Base-by-base conservation (phyloP, 2,888 invertebrate species). In the Xylota sylvarum region DNA sequence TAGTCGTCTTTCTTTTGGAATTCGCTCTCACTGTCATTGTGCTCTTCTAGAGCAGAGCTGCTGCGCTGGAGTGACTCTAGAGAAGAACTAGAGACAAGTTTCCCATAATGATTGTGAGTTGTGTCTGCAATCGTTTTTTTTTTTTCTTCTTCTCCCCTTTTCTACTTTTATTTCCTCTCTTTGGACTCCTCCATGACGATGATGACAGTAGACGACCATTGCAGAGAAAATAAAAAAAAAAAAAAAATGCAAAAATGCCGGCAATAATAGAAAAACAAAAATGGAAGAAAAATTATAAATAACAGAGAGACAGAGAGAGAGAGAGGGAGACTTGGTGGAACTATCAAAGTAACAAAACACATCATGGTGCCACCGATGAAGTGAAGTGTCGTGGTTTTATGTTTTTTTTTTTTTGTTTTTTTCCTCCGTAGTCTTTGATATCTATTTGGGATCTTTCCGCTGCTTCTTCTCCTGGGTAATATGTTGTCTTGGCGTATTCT, bases 1-100 rank as follows among this genome's bases (percentile, higher is more conserved):
- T 76, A 14, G 52, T 67, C 17, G 23, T 52, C 30, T 43, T 19
- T 50, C 72, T 56, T 81, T 35, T 64, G 19, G 74, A 46, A 62
- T 67, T 79, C 58, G 58, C 72, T 83, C 79, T 73, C 83, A 55
- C 60, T 83, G 73, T 67, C 72, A 83, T 60, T 83, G 64, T 79
- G 19, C 65, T 40, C 48, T 14, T 12, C 37, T 50, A 37, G 77
- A 43, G 14, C 17, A 70, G 55, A 58, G 56, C 37, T 50, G 52
- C 76, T 10, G 37, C 23, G 19, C 55, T 79, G 56, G 60, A 79
- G 65, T 62, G 69, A 35, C 67, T 50, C 69, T 62, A 46, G 55
- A 73, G 56, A 58, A 58, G 32, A 40, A 67, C 64, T 35, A 50
- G 58, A 70, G 56, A 76, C 56, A 85, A 74, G 80, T 64, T 80